Percentiles rank a stretch among this genome's conserved stretches.
Conservation (phyloP, 2,113 vertebrate species). For the Apteryx mantelli region DNA sequence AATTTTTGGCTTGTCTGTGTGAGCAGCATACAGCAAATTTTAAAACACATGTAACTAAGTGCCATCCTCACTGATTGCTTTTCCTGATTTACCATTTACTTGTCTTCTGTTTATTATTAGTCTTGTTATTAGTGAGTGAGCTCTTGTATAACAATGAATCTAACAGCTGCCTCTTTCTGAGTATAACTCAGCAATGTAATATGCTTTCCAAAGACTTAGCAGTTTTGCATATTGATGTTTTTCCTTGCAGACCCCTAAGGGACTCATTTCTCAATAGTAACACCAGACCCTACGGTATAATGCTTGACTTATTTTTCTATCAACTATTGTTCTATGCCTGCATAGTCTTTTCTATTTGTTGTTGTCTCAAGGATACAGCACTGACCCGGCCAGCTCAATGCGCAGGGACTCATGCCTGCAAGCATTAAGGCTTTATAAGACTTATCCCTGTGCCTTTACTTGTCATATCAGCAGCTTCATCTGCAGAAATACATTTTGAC, state of each 20-base stretch:
- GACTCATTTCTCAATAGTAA: slow-evolving; percentile 69
- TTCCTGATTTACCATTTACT: slow-evolving; percentile 3
- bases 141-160: neutral
- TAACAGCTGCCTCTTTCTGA: neutral
- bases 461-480: slow-evolving; percentile 78
- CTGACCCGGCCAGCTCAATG: slow-evolving; percentile 57
- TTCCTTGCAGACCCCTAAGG: slow-evolving; percentile 45
- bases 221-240: slow-evolving; percentile 68
- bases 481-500: slow-evolving; percentile 79
- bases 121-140: neutral
- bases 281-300: slow-evolving; percentile 47
- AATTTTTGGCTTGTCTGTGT: neutral
- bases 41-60: neutral
- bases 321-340: slow-evolving; percentile 51
- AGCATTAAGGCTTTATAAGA: slow-evolving; percentile 60
- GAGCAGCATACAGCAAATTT: neutral
- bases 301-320: slow-evolving; percentile 70
- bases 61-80: neutral
- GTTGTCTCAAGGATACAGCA: slow-evolving; percentile 33
- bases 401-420: slow-evolving; percentile 67
- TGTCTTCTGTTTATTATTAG: slow-evolving; percentile 16
- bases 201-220: slow-evolving; percentile 51
- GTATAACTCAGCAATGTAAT: slow-evolving; percentile 33
- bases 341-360: slow-evolving; percentile 59
- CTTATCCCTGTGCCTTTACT: slow-evolving; percentile 62